Evolutionary conservation across 2,888 invertebrate species (phyloP).

Genomic region (Neria commutata): DNA sequence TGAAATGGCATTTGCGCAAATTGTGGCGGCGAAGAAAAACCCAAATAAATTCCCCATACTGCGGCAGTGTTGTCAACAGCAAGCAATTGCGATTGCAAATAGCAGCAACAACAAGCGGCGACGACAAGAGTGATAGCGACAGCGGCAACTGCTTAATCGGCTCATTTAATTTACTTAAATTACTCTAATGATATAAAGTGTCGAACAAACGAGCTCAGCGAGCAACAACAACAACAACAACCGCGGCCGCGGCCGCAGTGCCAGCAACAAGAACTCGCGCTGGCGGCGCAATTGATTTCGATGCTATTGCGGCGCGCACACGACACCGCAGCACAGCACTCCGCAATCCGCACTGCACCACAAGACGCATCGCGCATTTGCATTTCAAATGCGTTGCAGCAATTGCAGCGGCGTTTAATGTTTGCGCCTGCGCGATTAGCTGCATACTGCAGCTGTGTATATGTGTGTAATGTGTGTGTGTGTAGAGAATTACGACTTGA

Average conservation of each 20-base stretch:
- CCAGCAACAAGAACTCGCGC: too few relatives aligned
- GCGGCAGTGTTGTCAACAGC: too few relatives aligned
- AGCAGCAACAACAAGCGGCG: not conserved
- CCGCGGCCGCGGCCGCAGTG: not conserved
- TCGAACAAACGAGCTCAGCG: not conserved
- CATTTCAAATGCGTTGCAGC: slow-evolving; percentile 15
- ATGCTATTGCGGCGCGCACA: too few relatives aligned
- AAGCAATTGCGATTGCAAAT: too few relatives aligned
- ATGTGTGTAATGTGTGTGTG: slow-evolving; percentile 37
- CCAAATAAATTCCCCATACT: slow-evolving; percentile 52
- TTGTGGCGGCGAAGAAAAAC: slow-evolving; percentile 33
- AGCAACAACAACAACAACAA: not conserved
- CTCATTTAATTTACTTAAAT: slow-evolving; percentile 58
- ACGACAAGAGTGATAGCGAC: not conserved
- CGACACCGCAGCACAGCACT: not conserved
- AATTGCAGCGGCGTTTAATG: slow-evolving; percentile 23
- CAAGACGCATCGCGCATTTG: slow-evolving; percentile 2
- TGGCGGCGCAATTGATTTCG: slow-evolving; percentile 49
- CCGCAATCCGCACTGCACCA: slow-evolving; percentile 46
- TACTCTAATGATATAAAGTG: slow-evolving; percentile 54
- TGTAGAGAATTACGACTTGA: slow-evolving; percentile 57
- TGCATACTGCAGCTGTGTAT: slow-evolving; percentile 16
- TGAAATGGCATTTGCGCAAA: slow-evolving; percentile 41
- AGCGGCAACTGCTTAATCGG: slow-evolving; percentile 43
- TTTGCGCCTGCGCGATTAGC: not conserved